Percentiles rank a stretch among this genome's conserved stretches.
Evolutionary conservation across 2,113 vertebrate genomes (phyloP).

Genomic region (Patagioenas fasciata): DNA sequence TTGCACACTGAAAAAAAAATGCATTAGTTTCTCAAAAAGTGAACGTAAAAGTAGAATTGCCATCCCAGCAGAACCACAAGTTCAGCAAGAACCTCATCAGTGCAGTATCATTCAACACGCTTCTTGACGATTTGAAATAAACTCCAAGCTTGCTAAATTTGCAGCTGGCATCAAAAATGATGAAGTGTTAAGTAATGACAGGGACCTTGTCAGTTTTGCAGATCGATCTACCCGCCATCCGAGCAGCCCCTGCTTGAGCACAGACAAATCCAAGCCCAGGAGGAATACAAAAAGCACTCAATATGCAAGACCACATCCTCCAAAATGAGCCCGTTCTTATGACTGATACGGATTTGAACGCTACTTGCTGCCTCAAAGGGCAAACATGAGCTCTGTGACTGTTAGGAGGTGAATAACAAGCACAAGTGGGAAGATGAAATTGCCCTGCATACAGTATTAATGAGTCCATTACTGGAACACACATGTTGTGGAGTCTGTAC

Average conservation of each 20-base stretch:
- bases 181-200: conserved; percentile 31
- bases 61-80: background rate
- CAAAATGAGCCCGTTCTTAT: background rate
- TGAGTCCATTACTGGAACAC: background rate
- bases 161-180: background rate
- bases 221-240: background rate
- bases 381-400: background rate
- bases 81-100: conserved; percentile 12
- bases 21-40: background rate
- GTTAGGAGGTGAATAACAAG: background rate
- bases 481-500: background rate
- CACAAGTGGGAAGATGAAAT: background rate
- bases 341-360: background rate
- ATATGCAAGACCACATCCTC: background rate
- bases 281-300: background rate
- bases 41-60: background rate
- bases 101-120: background rate
- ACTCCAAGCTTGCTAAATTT: background rate
- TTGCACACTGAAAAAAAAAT: background rate
- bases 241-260: background rate
- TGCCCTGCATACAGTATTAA: background rate
- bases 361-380: background rate
- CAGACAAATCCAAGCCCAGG: background rate
- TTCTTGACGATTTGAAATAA: background rate
- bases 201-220: background rate